Percentiles rank a stretch among this genome's conserved stretches.
phyloP scores from a whole-genome alignment of 2,113 vertebrate genomes.

The Dipodomys stephensi region DNA sequence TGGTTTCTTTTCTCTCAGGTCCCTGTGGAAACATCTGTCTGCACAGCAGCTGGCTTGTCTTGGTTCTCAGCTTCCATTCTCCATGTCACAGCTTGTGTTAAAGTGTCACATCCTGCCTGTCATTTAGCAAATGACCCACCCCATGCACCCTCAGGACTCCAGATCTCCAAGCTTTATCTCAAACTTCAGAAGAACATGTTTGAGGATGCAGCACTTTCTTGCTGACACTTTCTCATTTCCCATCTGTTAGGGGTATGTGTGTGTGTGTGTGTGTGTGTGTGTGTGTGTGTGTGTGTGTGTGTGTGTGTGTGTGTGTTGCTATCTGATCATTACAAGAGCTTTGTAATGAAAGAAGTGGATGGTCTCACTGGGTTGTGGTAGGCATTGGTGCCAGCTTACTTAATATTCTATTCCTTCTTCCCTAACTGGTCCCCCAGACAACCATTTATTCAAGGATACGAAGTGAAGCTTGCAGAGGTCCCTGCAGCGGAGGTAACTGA shows the following conservation, averaged over 20 bases:
- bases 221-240: not conserved
- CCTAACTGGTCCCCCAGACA: not conserved
- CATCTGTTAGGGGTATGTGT: not conserved
- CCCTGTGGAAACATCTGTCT: not conserved
- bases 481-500: not conserved
- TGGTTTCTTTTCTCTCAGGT: not conserved
- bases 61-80: not conserved
- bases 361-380: not conserved
- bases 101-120: not conserved
- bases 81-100: not conserved
- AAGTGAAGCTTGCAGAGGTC: not conserved
- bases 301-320: too few species aligned
- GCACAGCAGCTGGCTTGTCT: not conserved
- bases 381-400: too few species aligned
- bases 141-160: not conserved
- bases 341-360: accelerated
- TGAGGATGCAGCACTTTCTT: not conserved
- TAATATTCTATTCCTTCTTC: not conserved
- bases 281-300: too few species aligned
- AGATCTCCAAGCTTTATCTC: not conserved
- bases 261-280: too few species aligned
- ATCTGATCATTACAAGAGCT: not conserved
- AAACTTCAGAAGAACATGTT: not conserved
- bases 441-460: not conserved
- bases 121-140: not conserved